Percentiles rank a stretch among this genome's conserved stretches.
Conservation (phyloP, 1,140 invertebrate species). For the Lucilia cuprina region DNA sequence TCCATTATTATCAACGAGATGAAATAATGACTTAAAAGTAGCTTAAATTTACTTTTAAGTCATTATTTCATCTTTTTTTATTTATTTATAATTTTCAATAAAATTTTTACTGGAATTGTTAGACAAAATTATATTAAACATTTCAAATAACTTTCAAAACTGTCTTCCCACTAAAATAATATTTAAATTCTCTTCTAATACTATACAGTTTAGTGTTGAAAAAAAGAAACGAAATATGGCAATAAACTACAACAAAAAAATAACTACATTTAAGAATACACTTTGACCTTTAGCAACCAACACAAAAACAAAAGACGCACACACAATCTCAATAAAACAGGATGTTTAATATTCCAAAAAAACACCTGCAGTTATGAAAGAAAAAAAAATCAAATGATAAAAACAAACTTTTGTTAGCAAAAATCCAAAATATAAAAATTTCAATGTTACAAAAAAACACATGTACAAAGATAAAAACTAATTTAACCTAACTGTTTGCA, state of each 20-base stretch:
- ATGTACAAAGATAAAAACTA: neutral
- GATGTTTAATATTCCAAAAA: neutral
- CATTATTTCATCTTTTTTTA: too few relatives aligned
- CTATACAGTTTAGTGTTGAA: neutral
- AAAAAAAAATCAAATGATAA: neutral
- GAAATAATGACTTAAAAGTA: too few relatives aligned
- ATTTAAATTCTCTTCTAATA: neutral
- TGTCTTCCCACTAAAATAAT: too few relatives aligned
- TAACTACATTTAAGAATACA: neutral
- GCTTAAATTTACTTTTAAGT: too few relatives aligned
- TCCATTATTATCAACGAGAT: too few relatives aligned
- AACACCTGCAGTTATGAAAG: neutral
- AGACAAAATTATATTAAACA: too few relatives aligned
- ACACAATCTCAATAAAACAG: neutral
- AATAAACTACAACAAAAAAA: neutral
- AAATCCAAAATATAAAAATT: neutral
- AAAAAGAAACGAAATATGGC: neutral
- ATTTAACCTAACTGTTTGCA: neutral
- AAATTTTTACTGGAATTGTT: too few relatives aligned
- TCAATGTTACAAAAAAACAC: neutral
- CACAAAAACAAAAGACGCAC: neutral
- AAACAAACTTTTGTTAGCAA: neutral
- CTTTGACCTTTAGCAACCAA: neutral
- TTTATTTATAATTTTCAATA: too few relatives aligned
- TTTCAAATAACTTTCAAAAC: too few relatives aligned